Evolutionary conservation across 2,113 vertebrate genomes (phyloP).

Genomic region (Formicarius rufipectus): DNA sequence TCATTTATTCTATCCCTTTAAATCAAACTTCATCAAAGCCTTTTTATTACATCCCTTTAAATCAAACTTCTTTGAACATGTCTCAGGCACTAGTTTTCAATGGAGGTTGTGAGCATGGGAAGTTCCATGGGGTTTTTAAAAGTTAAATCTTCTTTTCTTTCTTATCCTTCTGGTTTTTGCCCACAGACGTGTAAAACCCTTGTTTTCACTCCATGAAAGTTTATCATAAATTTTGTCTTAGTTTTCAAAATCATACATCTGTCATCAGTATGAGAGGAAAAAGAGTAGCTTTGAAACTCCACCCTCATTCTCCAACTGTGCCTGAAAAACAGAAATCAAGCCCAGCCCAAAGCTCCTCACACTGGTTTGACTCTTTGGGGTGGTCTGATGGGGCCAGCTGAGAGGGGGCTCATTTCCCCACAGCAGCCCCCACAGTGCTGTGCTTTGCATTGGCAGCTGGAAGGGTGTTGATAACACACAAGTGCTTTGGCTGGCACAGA

Average conservation of each 20-base stretch:
- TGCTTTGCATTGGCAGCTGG: background rate
- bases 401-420: fast-evolving
- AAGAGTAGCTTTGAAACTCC: background rate
- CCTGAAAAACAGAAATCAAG: background rate
- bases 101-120: background rate
- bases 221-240: background rate
- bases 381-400: background rate
- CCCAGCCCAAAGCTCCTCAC: background rate
- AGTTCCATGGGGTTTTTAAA: background rate
- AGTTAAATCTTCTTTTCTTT: background rate
- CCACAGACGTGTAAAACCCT: background rate
- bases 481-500: background rate
- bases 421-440: background rate
- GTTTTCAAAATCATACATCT: background rate
- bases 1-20: constrained; percentile 64
- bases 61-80: constrained; percentile 21
- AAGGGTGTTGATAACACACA: background rate
- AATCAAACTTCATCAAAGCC: constrained; percentile 46
- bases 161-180: background rate
- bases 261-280: background rate
- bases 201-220: background rate
- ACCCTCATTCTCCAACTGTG: background rate
- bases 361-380: background rate
- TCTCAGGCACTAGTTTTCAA: background rate
- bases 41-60: constrained; percentile 8